Conservation (phyloP, 2,888 invertebrate genomes). For the Tetragonisca angustula region DNA sequence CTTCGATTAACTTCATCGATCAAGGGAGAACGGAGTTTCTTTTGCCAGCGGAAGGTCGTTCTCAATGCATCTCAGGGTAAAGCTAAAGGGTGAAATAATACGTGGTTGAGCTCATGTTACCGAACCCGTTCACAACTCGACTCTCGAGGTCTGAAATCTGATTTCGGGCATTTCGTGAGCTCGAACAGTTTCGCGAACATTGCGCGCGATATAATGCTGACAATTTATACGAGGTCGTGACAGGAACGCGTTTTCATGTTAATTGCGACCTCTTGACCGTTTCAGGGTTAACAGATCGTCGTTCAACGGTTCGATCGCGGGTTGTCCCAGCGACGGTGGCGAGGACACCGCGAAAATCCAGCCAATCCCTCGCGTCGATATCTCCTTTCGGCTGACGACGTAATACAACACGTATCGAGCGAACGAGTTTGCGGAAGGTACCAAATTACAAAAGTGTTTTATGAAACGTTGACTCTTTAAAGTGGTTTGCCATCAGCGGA, state of each 20-base stretch:
- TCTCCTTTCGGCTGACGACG: no score
- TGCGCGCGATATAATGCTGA: conserved; percentile 39
- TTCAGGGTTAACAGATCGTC: background rate
- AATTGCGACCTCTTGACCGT: background rate
- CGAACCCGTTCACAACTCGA: conserved; percentile 63
- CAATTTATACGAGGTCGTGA: conserved; percentile 15
- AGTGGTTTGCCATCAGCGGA: conserved; percentile 63
- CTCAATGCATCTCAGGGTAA: background rate
- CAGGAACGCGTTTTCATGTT: background rate
- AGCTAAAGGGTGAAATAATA: conserved; percentile 59
- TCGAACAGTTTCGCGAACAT: conserved; percentile 31
- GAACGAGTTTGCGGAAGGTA: conserved; percentile 41
- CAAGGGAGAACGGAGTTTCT: background rate
- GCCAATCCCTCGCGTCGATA: background rate
- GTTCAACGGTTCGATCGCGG: background rate
- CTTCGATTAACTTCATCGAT: background rate
- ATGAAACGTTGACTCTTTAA: conserved; percentile 56
- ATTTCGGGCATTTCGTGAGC: conserved; percentile 47
- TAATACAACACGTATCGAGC: conserved; percentile 13
- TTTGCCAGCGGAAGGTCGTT: background rate
- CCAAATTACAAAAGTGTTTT: conserved; percentile 55
- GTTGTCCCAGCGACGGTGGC: no score
- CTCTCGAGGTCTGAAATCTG: conserved; percentile 46
- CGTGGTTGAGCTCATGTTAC: conserved; percentile 53
- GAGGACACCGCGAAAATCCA: no score